Base-by-base conservation (phyloP, 2,113 vertebrate species). In the Malaclemys terrapin region DNA sequence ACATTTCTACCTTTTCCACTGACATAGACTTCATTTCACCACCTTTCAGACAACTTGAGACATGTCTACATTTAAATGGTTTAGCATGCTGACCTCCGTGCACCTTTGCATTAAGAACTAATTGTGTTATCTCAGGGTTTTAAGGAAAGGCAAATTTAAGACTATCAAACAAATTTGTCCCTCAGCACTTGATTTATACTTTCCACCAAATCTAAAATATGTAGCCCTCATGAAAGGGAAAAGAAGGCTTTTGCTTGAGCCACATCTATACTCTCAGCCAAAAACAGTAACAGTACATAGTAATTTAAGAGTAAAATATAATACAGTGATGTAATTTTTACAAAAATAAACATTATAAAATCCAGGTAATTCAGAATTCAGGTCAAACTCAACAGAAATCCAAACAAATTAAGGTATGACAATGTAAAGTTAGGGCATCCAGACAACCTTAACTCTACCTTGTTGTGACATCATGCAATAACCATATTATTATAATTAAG, bases 381-480 rank as follows among this genome's bases (percentile, higher is more conserved):
- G 52, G 8, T 88, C 62, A 85, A 59, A 80, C 52, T 78, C 1
- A 87, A 75, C 5, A 92, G 84, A 90, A 96, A 93, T 54, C 69
- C 31, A 47, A 91, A 31, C 62, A 54, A 82, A 50, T 47, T 72
- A 53, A 87, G 84, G 85, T n/a, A 83, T 31, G 13, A 38, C 3
- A 16, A 65, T 52, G 24, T 82, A 42, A 90, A 38, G 82, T 93
- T 85, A 90, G 84, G 54, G n/a, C 79, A 89, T 20, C 14, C 80
- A 85, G 82, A 81, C 27, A 89, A 82, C 69, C 25, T 16, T 49
- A 90, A 93, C 59, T 45, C 80, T n/a, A 47, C 75, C 89, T 94
- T 76, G 93, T 38, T 94, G n/a, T n/a, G 47, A 94, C 94, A 82
- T 84, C 91, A 89, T 45, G 53, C 20, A 93, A 85, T 72, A 89